Evolutionary conservation across 1,140 invertebrate species (phyloP), one percentile per base, ranked within the genome.

Genomic region (Euschistus heros): DNA sequence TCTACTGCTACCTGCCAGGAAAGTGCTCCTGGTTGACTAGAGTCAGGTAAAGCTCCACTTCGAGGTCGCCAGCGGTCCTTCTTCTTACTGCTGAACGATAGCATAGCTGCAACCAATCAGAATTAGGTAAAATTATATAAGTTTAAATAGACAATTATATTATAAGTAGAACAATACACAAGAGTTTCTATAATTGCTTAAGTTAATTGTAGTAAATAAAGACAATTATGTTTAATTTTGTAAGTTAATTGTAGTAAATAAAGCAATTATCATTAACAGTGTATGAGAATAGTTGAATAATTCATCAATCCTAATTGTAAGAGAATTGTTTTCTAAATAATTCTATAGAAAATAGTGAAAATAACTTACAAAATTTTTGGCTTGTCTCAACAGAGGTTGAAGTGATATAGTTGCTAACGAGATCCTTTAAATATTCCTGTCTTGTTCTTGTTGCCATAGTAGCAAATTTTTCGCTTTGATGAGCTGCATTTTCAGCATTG

Each of bases 401-500:
- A 2, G 89, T 87, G 0, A 86, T 83, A 77, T 91, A 89, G 77
- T 95, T 97, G 44, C 84, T 83, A 6, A 92, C 87, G 62, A 98
- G 81, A 75, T 91, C 88, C 75, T 96, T 97, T 65, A 98, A 79
- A 76, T 97, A 97, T 78, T 97, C 95, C 74, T 96, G 91, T 71
- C 94, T 80, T 18, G 96, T 98, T 72, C 96, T 81, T 10, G 91
- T 93, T 4, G 95, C 94, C 94, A 98, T 97, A 5, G 92, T 94
- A 57, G 89, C 89, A 78, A 98, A 98, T 78, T 98, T 98, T 72
- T 97, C 92, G 13, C 92, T 95, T 67, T 89, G 83, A 72, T 97
- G 92, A 14, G 93, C 94, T 17, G 94, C 94, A 79, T 97, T 97
- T 78, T 98, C 95, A 22, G 92, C 95, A 79, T 98, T 98, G 54